A percentile compares a stretch with the other conserved stretches of the same genome.
Conservation (phyloP, 2,797 vertebrate genomes). For the Ceryle rudis region DNA sequence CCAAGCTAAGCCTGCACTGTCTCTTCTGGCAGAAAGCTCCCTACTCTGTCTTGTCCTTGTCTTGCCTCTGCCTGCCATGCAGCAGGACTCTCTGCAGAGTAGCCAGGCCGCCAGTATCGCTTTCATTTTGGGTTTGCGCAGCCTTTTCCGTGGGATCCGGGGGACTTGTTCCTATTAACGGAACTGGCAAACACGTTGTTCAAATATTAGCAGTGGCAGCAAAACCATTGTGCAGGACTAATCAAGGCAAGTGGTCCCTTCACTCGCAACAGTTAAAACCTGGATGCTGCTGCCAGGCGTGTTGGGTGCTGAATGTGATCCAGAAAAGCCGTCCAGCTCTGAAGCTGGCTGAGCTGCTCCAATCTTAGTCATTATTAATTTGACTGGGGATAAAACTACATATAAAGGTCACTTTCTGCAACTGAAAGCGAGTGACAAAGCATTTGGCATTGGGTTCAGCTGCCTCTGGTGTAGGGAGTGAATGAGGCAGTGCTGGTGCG, state of each 20-base stretch:
- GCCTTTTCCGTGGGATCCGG: conserved; percentile 8
- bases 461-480: not conserved
- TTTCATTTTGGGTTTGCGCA: not conserved
- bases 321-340: conserved; percentile 10
- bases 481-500: not conserved
- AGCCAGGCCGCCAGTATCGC: not conserved
- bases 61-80: not conserved
- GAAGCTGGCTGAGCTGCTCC: not conserved
- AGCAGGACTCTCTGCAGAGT: not conserved
- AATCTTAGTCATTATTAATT: not conserved
- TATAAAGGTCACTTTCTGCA: not conserved
- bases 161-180: conserved; percentile 27
- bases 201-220: conserved; percentile 63
- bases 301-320: not conserved
- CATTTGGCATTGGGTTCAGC: not conserved
- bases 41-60: not conserved
- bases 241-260: not conserved
- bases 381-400: not conserved
- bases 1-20: not conserved
- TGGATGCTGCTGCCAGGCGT: not conserved
- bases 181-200: conserved; percentile 49
- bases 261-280: not conserved
- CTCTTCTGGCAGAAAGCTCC: not conserved
- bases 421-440: not conserved
- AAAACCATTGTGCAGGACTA: not conserved